Evolutionary conservation across 1,140 invertebrate genomes (phyloP).

Genomic region (Bombus vancouverensis): DNA sequence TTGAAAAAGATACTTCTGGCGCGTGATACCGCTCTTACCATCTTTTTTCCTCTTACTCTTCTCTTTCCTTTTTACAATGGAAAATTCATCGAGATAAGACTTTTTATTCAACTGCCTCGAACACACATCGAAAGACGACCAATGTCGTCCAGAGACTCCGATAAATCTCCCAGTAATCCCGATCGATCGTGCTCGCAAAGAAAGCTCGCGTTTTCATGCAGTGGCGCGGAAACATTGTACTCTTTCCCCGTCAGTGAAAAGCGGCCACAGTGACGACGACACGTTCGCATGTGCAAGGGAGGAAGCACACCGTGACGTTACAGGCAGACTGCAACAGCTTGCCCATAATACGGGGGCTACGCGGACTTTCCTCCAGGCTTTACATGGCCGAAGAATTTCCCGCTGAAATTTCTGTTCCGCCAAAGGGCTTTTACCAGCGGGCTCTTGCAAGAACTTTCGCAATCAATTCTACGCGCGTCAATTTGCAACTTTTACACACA

Average conservation of each 20-base stretch:
- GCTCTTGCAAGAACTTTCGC: slow-evolving; percentile 5
- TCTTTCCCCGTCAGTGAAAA: slow-evolving; percentile 55
- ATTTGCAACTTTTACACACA: slow-evolving; percentile 28
- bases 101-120: slow-evolving; percentile 45
- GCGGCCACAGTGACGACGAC: slow-evolving; percentile 23
- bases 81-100: slow-evolving; percentile 31
- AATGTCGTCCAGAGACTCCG: slow-evolving; percentile 26
- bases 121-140: slow-evolving; percentile 48
- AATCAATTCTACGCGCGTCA: slow-evolving; percentile 28
- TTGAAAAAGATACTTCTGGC: neutral
- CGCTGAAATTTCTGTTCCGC: neutral
- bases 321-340: slow-evolving; percentile 38
- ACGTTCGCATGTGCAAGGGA: neutral
- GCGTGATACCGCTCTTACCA: neutral
- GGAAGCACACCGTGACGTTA: neutral
- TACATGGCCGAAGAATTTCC: slow-evolving; percentile 14
- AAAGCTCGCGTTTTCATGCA: slow-evolving; percentile 60
- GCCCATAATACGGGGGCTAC: slow-evolving; percentile 22
- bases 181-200: slow-evolving; percentile 64
- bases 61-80: neutral
- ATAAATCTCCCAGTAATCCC: slow-evolving; percentile 63
- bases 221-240: slow-evolving; percentile 63
- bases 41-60: neutral
- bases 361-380: neutral
- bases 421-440: neutral